Evolutionary conservation across 1,140 invertebrate species (phyloP).

Genomic region (Drosophila subpulchrella): DNA sequence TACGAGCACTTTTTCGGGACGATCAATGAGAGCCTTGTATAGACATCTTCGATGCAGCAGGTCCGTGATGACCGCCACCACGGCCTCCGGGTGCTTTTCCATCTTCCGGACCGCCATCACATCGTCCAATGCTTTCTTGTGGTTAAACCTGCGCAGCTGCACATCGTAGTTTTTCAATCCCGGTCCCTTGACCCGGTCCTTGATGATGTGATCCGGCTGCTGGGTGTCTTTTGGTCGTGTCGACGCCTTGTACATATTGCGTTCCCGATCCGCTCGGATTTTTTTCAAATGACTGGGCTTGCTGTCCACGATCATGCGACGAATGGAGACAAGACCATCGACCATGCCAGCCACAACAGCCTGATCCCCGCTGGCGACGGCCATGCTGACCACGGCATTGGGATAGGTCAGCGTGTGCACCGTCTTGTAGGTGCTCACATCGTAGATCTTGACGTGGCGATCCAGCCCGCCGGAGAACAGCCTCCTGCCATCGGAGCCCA

Average conservation of each 20-base stretch:
- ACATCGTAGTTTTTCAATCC: slow-evolving; percentile 88
- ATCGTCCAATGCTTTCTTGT: slow-evolving; percentile 91
- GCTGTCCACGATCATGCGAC: slow-evolving; percentile 88
- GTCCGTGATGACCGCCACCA: slow-evolving; percentile 93
- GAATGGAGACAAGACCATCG: slow-evolving; percentile 95
- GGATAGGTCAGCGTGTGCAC: slow-evolving; percentile 96
- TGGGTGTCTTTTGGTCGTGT: slow-evolving; percentile 64
- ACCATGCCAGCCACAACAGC: slow-evolving; percentile 95
- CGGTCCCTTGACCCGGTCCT: slow-evolving; percentile 84
- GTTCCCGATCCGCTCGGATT: slow-evolving; percentile 48
- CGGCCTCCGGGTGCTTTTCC: slow-evolving; percentile 90
- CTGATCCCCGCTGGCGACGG: slow-evolving; percentile 91
- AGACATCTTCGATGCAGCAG: slow-evolving; percentile 91
- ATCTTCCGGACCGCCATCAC: slow-evolving; percentile 88
- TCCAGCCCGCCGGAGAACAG: slow-evolving; percentile 96
- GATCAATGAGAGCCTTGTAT: slow-evolving; percentile 88
- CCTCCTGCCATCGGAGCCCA: slow-evolving; percentile 92
- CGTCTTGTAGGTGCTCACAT: slow-evolving; percentile 93
- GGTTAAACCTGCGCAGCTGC: slow-evolving; percentile 92
- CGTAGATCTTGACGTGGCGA: slow-evolving; percentile 97
- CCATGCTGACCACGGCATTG: slow-evolving; percentile 95
- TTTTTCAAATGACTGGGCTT: slow-evolving; percentile 75
- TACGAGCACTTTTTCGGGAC: slow-evolving; percentile 88
- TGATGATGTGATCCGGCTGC: slow-evolving; percentile 86
- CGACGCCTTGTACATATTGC: slow-evolving; percentile 66